Conservation (phyloP, 2,888 invertebrate species). For the Drosophila infuscata region DNA sequence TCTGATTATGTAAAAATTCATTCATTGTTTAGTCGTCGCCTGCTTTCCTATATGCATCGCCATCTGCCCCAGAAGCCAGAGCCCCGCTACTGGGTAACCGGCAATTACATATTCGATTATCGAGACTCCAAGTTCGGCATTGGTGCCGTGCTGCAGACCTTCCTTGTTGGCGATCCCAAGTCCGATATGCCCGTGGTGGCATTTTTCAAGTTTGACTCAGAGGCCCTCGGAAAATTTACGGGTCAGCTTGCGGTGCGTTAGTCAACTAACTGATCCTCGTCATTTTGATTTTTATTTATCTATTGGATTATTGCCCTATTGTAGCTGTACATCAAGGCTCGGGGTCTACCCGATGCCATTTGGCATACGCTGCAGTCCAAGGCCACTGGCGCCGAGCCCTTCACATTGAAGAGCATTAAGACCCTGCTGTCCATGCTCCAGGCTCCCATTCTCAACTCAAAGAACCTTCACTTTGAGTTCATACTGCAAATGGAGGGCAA, state of each 20-base stretch:
- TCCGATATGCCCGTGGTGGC: constrained; percentile 89
- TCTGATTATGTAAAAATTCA: neutral
- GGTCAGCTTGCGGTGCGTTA: constrained; percentile 86
- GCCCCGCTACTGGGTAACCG: constrained; percentile 88
- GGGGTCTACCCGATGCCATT: constrained; percentile 85
- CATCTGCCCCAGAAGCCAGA: constrained; percentile 87
- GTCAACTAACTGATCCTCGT: neutral
- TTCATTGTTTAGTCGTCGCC: constrained; percentile 86
- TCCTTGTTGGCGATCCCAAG: constrained; percentile 88
- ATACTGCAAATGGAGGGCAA: constrained; percentile 89
- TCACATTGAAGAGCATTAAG: constrained; percentile 86
- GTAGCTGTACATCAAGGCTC: constrained; percentile 88
- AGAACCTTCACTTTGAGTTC: constrained; percentile 88
- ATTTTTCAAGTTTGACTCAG: constrained; percentile 86
- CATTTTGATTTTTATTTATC: neutral
- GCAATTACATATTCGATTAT: constrained; percentile 90
- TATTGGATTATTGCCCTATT: neutral
- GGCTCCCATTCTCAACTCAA: constrained; percentile 84
- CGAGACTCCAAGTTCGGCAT: constrained; percentile 88
- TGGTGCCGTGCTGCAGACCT: constrained; percentile 87
- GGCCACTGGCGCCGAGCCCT: constrained; percentile 85
- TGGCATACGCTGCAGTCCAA: constrained; percentile 84
- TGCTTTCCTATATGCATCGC: constrained; percentile 88
- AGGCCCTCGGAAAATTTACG: constrained; percentile 87
- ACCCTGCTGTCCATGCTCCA: constrained; percentile 85